Percentiles rank a stretch among this genome's conserved stretches.
These are phyloP conservation scores for Xestia xanthographa DNA, from an alignment of 2,888 invertebrate species.

Conservation along the genomic window DNA sequence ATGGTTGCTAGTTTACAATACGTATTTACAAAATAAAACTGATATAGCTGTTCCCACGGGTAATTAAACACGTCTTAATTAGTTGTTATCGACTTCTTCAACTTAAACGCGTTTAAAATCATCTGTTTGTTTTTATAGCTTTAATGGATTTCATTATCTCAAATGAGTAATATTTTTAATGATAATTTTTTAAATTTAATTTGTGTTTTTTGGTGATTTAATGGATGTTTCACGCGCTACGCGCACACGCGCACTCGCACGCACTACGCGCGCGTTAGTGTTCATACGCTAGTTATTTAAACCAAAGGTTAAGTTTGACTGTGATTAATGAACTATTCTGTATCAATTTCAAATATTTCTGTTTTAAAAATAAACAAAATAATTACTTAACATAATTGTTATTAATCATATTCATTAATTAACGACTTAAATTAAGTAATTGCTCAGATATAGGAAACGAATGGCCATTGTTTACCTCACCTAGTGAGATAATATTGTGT, in stretches of 20 bases:
- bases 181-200: background rate
- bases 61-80: constrained; percentile 49
- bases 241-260: too few relatives aligned
- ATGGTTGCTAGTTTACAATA: constrained; percentile 15
- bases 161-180: constrained; percentile 16
- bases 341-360: constrained; percentile 16
- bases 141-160: constrained; percentile 33
- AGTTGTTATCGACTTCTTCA: constrained; percentile 48
- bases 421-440: constrained; percentile 45
- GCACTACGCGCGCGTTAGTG: too few relatives aligned
- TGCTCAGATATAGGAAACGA: constrained; percentile 52
- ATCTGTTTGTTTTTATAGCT: constrained; percentile 26
- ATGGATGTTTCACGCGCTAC: background rate
- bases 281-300: background rate
- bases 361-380: constrained; percentile 17
- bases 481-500: constrained; percentile 48
- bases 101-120: constrained; percentile 31
- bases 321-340: constrained; percentile 41
- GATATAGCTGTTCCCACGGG: constrained; percentile 44
- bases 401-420: constrained; percentile 52
- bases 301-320: constrained; percentile 12
- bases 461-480: constrained; percentile 52
- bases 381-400: constrained; percentile 26
- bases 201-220: constrained; percentile 2
- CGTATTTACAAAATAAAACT: constrained; percentile 41